Percentiles rank a stretch among this genome's conserved stretches.
These are phyloP conservation scores for Tolypeutes matacus DNA, from an alignment of 2,797 vertebrate species.

Conservation along the genomic window DNA sequence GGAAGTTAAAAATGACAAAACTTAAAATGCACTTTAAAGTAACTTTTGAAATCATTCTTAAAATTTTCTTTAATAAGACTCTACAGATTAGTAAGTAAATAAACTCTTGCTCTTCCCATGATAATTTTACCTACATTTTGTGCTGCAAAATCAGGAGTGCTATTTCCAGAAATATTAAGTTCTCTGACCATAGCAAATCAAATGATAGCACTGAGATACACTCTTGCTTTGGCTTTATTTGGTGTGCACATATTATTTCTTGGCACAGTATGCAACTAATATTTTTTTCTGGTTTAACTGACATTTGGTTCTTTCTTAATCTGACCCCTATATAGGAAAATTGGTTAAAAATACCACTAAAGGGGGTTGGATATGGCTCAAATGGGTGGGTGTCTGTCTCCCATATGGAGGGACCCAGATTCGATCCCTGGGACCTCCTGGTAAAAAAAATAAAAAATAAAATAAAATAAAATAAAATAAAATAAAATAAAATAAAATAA, in stretches of 20 bases:
- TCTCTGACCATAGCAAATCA: constrained; percentile 5
- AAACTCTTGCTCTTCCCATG: neutral
- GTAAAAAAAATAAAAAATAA: too few species aligned
- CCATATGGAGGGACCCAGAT: too few species aligned
- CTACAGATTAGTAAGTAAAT: constrained; percentile 15
- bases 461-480: too few species aligned
- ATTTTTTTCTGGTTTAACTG: constrained; percentile 6
- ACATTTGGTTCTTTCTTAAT: constrained; percentile 32
- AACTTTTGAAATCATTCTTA: neutral
- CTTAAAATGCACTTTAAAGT: constrained; percentile 36
- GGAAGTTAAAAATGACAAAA: constrained; percentile 9
- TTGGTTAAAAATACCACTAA: neutral
- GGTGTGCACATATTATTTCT: neutral
- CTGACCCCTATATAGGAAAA: neutral
- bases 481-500: too few species aligned
- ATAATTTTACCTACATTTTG: neutral
- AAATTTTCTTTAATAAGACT: constrained; percentile 3
- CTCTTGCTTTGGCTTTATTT: neutral
- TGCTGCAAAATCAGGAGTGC: neutral
- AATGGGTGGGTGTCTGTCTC: too few species aligned
- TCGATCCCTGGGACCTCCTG: too few species aligned
- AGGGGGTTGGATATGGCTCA: too few species aligned
- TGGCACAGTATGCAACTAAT: neutral
- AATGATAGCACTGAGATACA: neutral
- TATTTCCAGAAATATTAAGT: constrained; percentile 22